phyloP scores from a whole-genome alignment of 1,140 invertebrate species.

The Melipona quadrifasciata region DNA sequence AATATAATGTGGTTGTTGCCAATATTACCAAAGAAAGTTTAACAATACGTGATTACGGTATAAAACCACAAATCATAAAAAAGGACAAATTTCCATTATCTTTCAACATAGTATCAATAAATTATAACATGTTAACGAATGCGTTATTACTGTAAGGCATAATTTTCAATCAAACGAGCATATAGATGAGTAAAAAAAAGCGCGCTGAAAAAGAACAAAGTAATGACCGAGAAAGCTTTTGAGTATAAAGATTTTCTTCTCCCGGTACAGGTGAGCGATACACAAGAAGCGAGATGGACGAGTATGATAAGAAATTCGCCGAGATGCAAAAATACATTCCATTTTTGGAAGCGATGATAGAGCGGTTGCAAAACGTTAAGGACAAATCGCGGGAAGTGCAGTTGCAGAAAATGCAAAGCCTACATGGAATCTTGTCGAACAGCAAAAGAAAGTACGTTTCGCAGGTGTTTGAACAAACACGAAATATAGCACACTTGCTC shows the following conservation, averaged over 20 bases:
- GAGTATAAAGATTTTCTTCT: slow-evolving; percentile 63
- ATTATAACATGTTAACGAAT: not conserved
- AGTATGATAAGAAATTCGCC: slow-evolving; percentile 84
- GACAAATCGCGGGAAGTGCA: slow-evolving; percentile 83
- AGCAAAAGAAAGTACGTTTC: slow-evolving; percentile 84
- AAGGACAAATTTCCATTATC: not conserved
- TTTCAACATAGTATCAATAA: not conserved
- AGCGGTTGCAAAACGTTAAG: slow-evolving; percentile 82
- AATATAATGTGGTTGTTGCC: not conserved
- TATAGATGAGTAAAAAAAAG: not conserved
- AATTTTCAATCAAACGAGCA: not conserved
- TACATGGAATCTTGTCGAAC: slow-evolving; percentile 84
- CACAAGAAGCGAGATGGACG: slow-evolving; percentile 71
- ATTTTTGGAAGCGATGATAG: slow-evolving; percentile 85
- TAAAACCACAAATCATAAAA: not conserved
- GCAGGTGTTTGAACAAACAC: not conserved
- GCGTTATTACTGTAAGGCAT: not conserved
- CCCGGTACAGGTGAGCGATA: slow-evolving; percentile 58
- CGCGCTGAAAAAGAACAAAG: not conserved
- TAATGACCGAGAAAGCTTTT: slow-evolving; percentile 15
- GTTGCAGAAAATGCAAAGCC: slow-evolving; percentile 84
- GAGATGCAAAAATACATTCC: slow-evolving; percentile 87
- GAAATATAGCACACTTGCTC: not conserved
- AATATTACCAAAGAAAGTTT: not conserved
- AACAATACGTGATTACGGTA: not conserved